Evolutionary conservation across 2,797 vertebrate species (phyloP), one percentile per base, ranked within the genome.

Genomic region (Aratinga solstitialis): DNA sequence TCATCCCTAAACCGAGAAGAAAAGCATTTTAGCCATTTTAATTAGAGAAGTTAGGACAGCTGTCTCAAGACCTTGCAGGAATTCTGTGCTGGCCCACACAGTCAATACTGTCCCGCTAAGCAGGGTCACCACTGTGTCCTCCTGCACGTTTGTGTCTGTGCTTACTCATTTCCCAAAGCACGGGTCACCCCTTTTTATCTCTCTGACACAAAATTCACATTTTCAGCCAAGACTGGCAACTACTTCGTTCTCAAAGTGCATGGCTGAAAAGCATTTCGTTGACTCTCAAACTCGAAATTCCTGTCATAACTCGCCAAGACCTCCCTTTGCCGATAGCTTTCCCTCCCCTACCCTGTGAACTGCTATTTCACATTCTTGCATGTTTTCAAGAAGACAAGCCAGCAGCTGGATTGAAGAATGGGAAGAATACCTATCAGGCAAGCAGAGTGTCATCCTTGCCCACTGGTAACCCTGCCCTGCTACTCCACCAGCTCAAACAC

Each of bases 261-360:
- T 48, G 82, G 59, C 50, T 62, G 56, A 90, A 72, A 82, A 84
- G 66, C 34, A 8, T 83, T 89, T 77, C 10, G 19, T 67, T 87
- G 59, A 87, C 90, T 92, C 93, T 89, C 69, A 63, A 92, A 85
- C 89, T 75, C 82, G 71, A 91, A 94, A 97, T 93, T 95, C 96
- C 86, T 76, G 90, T 93, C 95, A 47, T 97, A 96, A 94, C 95
- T 97, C 76, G 30, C 84, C 67, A 90, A 92, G 88, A 92, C 95
- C 50, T 84, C 53, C 58, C 87, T 59, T 81, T 73, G 92, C 71
- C 8, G 3, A 43, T 43, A 90, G 72, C 87, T 71, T 38, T 76
- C 73, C 42, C 50, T 93, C 90, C 79, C 72, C 91, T 50, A 16
- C 50, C 76, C 85, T 38, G 21, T 12, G 84, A 94, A 89, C 84